These are phyloP conservation scores for Paguma larvata DNA, from an alignment of 2,797 vertebrate species.

Conservation along the genomic window DNA sequence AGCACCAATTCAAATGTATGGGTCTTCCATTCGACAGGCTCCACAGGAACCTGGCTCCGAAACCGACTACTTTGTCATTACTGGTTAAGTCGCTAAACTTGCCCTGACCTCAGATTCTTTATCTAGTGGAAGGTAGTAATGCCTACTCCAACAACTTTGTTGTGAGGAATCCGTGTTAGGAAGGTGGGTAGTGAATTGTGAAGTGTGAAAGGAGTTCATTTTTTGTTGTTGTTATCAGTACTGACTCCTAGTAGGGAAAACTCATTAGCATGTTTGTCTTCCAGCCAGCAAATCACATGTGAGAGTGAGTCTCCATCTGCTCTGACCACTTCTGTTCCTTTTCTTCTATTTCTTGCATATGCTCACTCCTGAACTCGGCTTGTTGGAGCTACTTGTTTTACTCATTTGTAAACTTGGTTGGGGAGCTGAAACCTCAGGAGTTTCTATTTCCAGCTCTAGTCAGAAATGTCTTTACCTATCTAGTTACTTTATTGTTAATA, in stretches of 20 bases:
- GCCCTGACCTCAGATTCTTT: neutral
- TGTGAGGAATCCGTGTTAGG: neutral
- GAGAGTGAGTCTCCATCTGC: conserved; percentile 67
- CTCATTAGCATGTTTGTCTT: conserved; percentile 73
- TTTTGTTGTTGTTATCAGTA: conserved; percentile 55
- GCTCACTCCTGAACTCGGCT: neutral
- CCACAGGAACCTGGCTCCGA: neutral
- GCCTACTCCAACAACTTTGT: neutral
- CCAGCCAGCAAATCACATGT: conserved; percentile 27
- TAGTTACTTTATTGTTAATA: conserved; percentile 82
- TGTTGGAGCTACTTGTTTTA: conserved; percentile 57
- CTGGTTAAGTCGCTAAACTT: neutral
- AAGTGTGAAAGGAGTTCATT: conserved; percentile 18
- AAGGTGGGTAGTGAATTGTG: conserved; percentile 24
- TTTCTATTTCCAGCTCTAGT: conserved; percentile 81
- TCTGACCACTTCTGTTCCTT: conserved; percentile 59
- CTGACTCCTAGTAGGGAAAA: conserved; percentile 63
- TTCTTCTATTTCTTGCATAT: conserved; percentile 66
- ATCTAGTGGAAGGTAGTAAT: neutral
- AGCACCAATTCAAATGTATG: neutral
- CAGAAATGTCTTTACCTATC: conserved; percentile 85
- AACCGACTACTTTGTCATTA: neutral
- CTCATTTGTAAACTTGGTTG: conserved; percentile 77
- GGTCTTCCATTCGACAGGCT: neutral
- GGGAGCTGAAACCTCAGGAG: conserved; percentile 78